phyloP scores from a whole-genome alignment of 1,140 invertebrate genomes.

The Colletes gigas region DNA sequence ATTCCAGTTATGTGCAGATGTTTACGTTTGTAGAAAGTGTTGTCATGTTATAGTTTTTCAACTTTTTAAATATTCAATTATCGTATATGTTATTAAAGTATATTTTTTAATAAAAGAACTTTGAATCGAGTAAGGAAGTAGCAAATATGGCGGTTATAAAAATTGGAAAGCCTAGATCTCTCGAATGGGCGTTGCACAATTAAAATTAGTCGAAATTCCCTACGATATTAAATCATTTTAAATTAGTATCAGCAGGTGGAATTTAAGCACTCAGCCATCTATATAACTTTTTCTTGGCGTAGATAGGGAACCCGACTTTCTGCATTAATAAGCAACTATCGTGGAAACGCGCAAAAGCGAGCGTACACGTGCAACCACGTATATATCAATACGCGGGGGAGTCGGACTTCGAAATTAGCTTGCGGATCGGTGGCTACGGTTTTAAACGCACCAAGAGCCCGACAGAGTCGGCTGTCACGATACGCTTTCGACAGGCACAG shows the following conservation, averaged over 20 bases:
- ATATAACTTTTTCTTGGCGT: background rate
- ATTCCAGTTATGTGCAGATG: no score
- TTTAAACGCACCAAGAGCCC: slow-evolving; percentile 23
- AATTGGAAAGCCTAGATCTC: no score
- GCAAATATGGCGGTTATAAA: no score
- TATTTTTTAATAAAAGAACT: no score
- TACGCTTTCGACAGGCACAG: slow-evolving; percentile 33
- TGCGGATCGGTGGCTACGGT: background rate
- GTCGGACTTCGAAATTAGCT: slow-evolving; percentile 25
- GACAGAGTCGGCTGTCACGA: slow-evolving; percentile 24
- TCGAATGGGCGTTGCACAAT: no score
- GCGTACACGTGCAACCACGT: background rate
- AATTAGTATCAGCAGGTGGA: background rate
- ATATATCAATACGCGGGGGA: background rate
- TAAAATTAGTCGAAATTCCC: background rate
- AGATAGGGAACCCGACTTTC: background rate
- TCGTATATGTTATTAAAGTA: no score
- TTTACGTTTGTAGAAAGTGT: no score
- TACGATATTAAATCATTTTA: background rate
- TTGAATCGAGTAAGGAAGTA: no score
- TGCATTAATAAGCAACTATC: slow-evolving; percentile 19
- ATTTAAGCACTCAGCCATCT: background rate
- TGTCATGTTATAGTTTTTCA: no score
- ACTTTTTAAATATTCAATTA: no score
- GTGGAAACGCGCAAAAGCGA: background rate